Base-by-base conservation (phyloP, 2,888 invertebrate genomes). In the Encarsia formosa region DNA sequence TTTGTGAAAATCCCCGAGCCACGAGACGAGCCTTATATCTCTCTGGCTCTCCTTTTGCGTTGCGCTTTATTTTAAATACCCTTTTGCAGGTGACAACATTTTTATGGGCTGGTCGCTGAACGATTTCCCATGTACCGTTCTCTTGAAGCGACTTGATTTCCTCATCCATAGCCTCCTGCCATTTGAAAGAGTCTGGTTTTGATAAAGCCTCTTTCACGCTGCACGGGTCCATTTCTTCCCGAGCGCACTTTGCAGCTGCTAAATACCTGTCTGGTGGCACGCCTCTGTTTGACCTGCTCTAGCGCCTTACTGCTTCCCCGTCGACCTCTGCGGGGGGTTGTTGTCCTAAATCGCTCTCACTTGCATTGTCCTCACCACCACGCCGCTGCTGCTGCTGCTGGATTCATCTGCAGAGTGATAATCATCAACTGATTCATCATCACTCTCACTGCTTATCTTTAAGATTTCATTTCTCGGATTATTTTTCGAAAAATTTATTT, bases 21-120 rank as follows among this genome's bases (percentile, higher is more conserved):
- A 54, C 50, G 11, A 54, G 38, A 9, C 50, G 20, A 24, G 37
- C 44, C 41, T 65, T 66, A 42, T 59, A 63, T 23, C 50, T 60
- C 8, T 54, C 40, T 2, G 56, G 20, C 1, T 54, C 48, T 5
- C 57, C 59, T 2, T 44, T 46, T 1, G 45, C 40, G n/a, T 59
- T 55, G 15, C 4, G n/a, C 31, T 57, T 54, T 26, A 54, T 60
- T 41, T 60, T 63, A 37, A 61, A 64, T 0, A 64, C 61, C 65
- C 65, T 66, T 37, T 43, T 43, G 19, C 19, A 20, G 15, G 20
- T 20, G 5, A 43, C 8, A 18, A 31, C 20, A 19, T 45, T 34
- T 37, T 11, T 15, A 16, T 15, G 26, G 24, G 8, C 16, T 9
- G 41, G 26, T 9, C 6, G 3, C 2, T n/a, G 15, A 11, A 26